Percentiles rank a stretch among this genome's conserved stretches.
Evolutionary conservation across 2,888 invertebrate species (phyloP).

Genomic region (Brachynemurus nebulosus): DNA sequence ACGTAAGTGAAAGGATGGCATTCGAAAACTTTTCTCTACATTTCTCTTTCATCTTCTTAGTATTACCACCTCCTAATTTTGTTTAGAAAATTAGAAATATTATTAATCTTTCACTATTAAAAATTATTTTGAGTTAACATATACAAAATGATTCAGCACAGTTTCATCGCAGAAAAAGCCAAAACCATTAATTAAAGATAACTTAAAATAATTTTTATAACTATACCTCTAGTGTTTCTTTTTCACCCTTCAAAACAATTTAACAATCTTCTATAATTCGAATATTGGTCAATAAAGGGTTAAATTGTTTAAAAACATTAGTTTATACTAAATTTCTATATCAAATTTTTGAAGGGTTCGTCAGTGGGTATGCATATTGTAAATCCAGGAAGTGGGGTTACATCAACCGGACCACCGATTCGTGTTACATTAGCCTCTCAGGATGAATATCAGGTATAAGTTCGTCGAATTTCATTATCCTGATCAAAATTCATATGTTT

Average conservation of each 20-base stretch:
- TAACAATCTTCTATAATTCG: not conserved
- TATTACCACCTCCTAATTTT: no score
- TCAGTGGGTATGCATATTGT: conserved; percentile 7
- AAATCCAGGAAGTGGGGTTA: conserved; percentile 15
- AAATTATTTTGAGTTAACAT: no score
- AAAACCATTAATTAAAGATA: no score
- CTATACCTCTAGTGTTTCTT: not conserved
- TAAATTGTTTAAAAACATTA: not conserved
- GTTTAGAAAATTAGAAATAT: no score
- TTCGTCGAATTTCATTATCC: not conserved
- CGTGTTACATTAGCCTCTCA: conserved; percentile 61
- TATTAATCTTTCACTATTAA: no score
- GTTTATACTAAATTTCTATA: not conserved
- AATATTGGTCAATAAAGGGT: not conserved
- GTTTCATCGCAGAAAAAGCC: no score
- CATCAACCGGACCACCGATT: conserved; percentile 44
- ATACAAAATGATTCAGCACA: no score
- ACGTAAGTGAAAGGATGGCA: no score
- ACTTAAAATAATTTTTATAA: not conserved
- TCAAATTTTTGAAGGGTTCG: conserved; percentile 2
- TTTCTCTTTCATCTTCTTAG: no score
- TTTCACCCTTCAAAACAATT: not conserved
- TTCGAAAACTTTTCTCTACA: no score
- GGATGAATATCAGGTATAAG: conserved; percentile 41
- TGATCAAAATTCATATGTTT: not conserved